These are phyloP conservation scores for Scolopax rusticola DNA, from an alignment of 2,797 vertebrate genomes.

Conservation along the genomic window DNA sequence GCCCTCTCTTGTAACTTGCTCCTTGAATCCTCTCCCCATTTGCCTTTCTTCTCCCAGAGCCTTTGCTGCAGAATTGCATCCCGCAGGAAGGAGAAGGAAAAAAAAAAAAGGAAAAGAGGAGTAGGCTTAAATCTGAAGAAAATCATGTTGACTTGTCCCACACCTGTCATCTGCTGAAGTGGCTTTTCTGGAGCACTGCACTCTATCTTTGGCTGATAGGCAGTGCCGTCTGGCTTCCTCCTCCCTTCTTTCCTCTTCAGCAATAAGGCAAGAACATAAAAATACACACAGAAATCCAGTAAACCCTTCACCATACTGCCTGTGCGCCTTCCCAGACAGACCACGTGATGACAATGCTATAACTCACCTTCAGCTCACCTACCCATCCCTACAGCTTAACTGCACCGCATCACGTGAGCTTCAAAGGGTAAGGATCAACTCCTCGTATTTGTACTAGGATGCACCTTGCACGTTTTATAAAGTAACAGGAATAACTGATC, in stretches of 20 bases:
- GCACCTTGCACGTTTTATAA: not conserved
- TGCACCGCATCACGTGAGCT: not conserved
- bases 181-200: constrained; percentile 70
- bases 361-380: constrained; percentile 40
- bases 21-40: constrained; percentile 40
- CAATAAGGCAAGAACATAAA: constrained; percentile 68
- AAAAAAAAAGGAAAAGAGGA: not conserved
- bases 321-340: not conserved
- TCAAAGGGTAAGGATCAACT: not conserved
- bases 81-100: not conserved
- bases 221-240: constrained; percentile 64
- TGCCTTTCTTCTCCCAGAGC: constrained; percentile 17
- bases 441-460: not conserved
- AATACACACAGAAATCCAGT: constrained; percentile 61
- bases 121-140: constrained; percentile 62
- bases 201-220: constrained; percentile 73
- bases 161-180: constrained; percentile 64
- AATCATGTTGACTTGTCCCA: constrained; percentile 66
- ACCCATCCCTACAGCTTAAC: not conserved
- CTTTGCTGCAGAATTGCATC: not conserved
- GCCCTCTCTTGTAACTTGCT: constrained; percentile 50
- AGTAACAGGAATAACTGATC: not conserved
- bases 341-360: not conserved
- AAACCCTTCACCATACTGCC: constrained; percentile 45
- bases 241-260: constrained; percentile 65